These are phyloP conservation scores for Camelus dromedarius DNA, from an alignment of 2,113 vertebrate species.

Conservation along the genomic window DNA sequence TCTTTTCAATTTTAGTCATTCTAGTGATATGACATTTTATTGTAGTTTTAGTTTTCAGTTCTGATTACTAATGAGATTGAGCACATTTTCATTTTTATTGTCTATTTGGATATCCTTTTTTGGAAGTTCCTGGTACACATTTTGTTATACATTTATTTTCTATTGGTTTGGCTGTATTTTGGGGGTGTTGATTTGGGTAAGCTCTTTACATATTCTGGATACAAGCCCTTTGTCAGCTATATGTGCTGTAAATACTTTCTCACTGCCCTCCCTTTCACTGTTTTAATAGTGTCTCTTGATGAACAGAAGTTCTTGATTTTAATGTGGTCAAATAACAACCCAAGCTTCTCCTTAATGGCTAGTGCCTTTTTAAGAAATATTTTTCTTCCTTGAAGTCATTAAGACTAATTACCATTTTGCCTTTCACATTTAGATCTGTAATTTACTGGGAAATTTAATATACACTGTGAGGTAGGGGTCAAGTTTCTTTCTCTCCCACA, in stretches of 20 bases:
- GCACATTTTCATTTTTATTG: neutral
- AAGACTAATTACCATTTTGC: constrained; percentile 49
- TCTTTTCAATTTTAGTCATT: neutral
- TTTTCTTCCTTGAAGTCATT: constrained; percentile 8
- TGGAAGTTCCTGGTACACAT: neutral
- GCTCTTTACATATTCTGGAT: neutral
- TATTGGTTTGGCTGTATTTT: neutral
- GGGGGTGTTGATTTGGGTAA: neutral
- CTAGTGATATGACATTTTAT: neutral
- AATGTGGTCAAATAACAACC: neutral
- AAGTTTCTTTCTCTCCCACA: neutral
- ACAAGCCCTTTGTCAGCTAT: neutral
- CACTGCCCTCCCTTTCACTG: neutral
- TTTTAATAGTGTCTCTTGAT: neutral
- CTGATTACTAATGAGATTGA: neutral
- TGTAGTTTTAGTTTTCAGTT: neutral
- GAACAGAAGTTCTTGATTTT: constrained; percentile 43
- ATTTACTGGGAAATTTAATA: neutral
- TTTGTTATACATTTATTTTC: neutral
- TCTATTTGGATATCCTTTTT: neutral
- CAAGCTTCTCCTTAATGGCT: constrained; percentile 49
- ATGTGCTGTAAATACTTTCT: neutral
- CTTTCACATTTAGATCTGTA: constrained; percentile 40
- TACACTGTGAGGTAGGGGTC: neutral
- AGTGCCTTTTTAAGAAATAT: constrained; percentile 18